Base-by-base conservation (phyloP, 2,888 invertebrate genomes). In the Eupithecia tripunctaria region DNA sequence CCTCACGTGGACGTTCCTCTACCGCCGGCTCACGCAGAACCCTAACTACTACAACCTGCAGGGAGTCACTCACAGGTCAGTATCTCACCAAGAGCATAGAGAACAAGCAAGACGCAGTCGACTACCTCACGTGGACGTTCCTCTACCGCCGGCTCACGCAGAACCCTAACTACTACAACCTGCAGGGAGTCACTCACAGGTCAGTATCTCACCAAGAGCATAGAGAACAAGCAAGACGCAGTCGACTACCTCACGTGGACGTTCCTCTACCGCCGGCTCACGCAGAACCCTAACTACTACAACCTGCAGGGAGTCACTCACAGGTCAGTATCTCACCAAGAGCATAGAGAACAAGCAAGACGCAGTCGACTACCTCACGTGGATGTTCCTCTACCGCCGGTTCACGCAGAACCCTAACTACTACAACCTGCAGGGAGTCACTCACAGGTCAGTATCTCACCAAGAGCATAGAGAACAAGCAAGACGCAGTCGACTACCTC, bases 331-430 rank as follows among this genome's bases (percentile, higher is more conserved):
- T n/a, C n/a, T 99, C 0, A 99, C 99, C 0, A 99, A 99, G 91
- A 99, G 99, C 0, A 99, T 99, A 82, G 99, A 99, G 94, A 99
- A 99, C 94, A 99, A 99, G 87, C 99, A 99, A 89, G 99, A 99
- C 87, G 99, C 99, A 0, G 99, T 99, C 0, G 99, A 99, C 95
- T 99, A 99, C 86, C 95, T 99, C 27, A 99, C 99, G 0, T 99
- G 99, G 99, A 99, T 99, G 0, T 99, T 99, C 95, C 94, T 99
- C 15, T 99, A 99, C 89, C 95, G 99, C 4, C 95, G 99, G 66
- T 96, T 99, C 83, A 99, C 99, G 1, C 99, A 99, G 94, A 99
- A 99, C 94, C 99, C 99, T 0, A 99, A 99, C 92, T 99, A 99
- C 88, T 99, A 99, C 91, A 99, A 99, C 87, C 94, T 99, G 65